Conservation (phyloP, 2,888 invertebrate species). For the Thymelicus acteon region DNA sequence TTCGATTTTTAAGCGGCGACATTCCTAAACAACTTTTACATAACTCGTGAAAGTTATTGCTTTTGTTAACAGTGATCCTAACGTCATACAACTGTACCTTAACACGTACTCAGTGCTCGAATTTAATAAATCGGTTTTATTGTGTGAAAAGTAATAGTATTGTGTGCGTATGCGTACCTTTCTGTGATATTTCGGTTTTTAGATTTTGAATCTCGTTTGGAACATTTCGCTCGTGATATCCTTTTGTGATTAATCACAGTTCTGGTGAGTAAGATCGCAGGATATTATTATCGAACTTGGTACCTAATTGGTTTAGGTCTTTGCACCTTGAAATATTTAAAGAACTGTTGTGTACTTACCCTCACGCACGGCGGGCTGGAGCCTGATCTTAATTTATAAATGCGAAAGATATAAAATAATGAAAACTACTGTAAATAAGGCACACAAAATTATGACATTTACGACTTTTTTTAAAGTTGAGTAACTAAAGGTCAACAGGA, state of each 20-base stretch:
- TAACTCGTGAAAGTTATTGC: constrained; percentile 59
- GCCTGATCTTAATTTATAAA: too few species aligned
- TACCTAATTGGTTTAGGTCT: constrained; percentile 24
- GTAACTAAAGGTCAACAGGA: too few species aligned
- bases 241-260: constrained; percentile 27
- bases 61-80: constrained; percentile 40
- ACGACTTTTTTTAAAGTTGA: too few species aligned
- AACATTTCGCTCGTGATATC: constrained; percentile 31
- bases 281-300: constrained; percentile 22
- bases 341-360: constrained; percentile 29
- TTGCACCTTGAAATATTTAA: constrained; percentile 33
- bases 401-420: too few species aligned
- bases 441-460: too few species aligned
- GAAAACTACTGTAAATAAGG: too few species aligned
- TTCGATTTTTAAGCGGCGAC: constrained; percentile 64
- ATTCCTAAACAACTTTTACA: constrained; percentile 60
- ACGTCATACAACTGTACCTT: constrained; percentile 42
- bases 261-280: constrained; percentile 30
- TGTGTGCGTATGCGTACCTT: constrained; percentile 67
- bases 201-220: constrained; percentile 56
- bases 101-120: constrained; percentile 54
- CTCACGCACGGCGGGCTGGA: not conserved
- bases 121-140: constrained; percentile 60
- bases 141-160: constrained; percentile 70
- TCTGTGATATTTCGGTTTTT: constrained; percentile 72